Evolutionary conservation across 1,140 invertebrate genomes (phyloP).

Genomic region (Streblospio benedicti): DNA sequence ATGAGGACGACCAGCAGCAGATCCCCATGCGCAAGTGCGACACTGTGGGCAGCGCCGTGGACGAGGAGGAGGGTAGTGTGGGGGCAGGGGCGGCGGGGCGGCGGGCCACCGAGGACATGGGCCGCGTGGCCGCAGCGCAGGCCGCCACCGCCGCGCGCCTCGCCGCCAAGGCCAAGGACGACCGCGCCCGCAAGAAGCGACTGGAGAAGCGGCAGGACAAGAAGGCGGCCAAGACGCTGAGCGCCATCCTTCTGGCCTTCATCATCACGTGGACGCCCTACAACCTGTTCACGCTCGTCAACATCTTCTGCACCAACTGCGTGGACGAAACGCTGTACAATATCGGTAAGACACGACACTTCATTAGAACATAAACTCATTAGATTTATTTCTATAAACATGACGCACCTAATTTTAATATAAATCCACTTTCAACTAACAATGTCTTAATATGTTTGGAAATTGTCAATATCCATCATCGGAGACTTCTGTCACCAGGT

Average conservation of each 20-base stretch:
- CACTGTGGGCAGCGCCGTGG: conserved; percentile 7
- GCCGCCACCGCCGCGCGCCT: conserved; percentile 32
- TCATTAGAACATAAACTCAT: no score
- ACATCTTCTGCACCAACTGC: conserved; percentile 44
- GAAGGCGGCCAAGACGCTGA: conserved; percentile 96
- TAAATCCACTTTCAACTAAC: no score
- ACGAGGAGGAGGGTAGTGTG: conserved; percentile 7
- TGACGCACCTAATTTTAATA: no score
- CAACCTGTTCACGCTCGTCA: conserved; percentile 63
- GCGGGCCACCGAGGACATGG: conserved; percentile 19
- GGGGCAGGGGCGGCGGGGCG: background rate
- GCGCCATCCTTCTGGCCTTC: conserved; percentile 90
- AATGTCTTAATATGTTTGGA: no score
- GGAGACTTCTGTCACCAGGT: no score
- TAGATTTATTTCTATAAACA: no score
- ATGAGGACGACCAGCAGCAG: conserved; percentile 14
- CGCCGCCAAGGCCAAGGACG: conserved; percentile 27
- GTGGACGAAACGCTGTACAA: conserved; percentile 27
- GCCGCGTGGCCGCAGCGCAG: conserved; percentile 34
- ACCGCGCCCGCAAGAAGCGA: conserved; percentile 54
- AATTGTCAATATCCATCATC: no score
- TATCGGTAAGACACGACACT: conserved; percentile 36
- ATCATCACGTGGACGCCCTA: conserved; percentile 99
- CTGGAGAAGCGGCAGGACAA: conserved; percentile 94
- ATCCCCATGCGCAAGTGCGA: conserved; percentile 15